Evolutionary conservation across 1,140 invertebrate genomes (phyloP).

Genomic region (Panagrolaimus sp.): DNA sequence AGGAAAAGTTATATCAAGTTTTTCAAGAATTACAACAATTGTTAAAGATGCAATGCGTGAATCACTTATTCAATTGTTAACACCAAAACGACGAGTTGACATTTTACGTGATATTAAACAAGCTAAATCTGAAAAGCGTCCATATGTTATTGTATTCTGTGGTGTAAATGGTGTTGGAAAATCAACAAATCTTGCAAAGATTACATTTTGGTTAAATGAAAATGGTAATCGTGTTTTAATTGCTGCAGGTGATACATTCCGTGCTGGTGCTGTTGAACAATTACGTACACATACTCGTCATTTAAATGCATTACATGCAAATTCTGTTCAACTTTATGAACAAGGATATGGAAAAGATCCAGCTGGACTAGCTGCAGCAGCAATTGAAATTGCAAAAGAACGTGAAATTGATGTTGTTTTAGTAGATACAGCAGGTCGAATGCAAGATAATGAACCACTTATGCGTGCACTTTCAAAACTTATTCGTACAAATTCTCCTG

Average conservation of each 20-base stretch:
- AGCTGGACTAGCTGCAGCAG: constrained; percentile 92
- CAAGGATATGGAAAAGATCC: constrained; percentile 99
- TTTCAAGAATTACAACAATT: constrained; percentile 70
- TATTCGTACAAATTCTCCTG: constrained; percentile 83
- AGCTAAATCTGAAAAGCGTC: constrained; percentile 71
- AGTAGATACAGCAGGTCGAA: constrained; percentile 93
- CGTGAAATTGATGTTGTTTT: constrained; percentile 80
- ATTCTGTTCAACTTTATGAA: constrained; percentile 90
- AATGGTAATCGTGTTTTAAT: constrained; percentile 92
- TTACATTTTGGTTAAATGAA: constrained; percentile 98
- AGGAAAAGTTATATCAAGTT: constrained; percentile 70
- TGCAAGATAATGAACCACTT: constrained; percentile 98
- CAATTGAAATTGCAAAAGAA: constrained; percentile 78
- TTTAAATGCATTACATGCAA: constrained; percentile 85
- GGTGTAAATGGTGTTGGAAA: constrained; percentile 99
- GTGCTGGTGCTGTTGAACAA: constrained; percentile 97
- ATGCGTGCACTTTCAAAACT: constrained; percentile 88
- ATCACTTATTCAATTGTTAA: constrained; percentile 67
- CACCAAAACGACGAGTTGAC: constrained; percentile 86
- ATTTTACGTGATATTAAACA: constrained; percentile 91
- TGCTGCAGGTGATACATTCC: constrained; percentile 97
- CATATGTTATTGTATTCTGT: constrained; percentile 94
- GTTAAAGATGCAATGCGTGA: constrained; percentile 74
- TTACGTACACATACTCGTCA: constrained; percentile 87
- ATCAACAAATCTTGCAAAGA: constrained; percentile 98